A percentile compares a stretch with the other conserved stretches of the same genome.
These are phyloP conservation scores for Halictus quadricinctus DNA, from an alignment of 2,888 invertebrate species.

Conservation along the genomic window DNA sequence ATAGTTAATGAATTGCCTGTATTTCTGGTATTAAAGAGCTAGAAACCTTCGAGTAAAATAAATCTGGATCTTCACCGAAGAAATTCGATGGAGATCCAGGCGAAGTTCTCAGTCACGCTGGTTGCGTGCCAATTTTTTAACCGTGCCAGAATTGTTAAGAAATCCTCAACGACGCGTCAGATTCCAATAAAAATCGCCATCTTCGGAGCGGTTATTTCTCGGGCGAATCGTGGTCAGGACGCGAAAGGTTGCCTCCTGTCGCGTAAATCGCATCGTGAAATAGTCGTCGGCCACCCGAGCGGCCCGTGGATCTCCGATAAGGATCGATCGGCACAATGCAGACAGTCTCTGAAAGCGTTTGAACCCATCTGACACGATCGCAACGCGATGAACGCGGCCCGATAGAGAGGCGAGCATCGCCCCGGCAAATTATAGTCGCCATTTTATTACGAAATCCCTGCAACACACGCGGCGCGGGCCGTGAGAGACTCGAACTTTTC, in stretches of 20 bases:
- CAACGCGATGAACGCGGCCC: constrained; percentile 55
- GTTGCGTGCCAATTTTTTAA: too few relatives aligned
- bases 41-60: too few relatives aligned
- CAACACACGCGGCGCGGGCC: constrained; percentile 53
- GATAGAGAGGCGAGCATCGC: constrained; percentile 65
- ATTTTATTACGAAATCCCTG: constrained; percentile 63
- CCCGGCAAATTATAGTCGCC: constrained; percentile 60
- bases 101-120: too few relatives aligned
- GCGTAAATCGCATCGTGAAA: constrained; percentile 1
- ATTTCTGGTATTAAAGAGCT: too few relatives aligned
- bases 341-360: constrained; percentile 41
- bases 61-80: too few relatives aligned
- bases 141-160: background rate
- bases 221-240: background rate
- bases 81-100: too few relatives aligned
- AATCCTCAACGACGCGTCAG: too few relatives aligned
- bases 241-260: background rate
- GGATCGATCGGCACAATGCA: constrained; percentile 44
- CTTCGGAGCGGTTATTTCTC: background rate
- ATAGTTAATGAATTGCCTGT: too few relatives aligned
- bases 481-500: constrained; percentile 66
- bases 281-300: background rate
- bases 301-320: constrained; percentile 32
- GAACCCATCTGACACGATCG: constrained; percentile 53
- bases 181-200: background rate